phyloP scores from a whole-genome alignment of 1,140 invertebrate species.

The Diabrotica undecimpunctata region DNA sequence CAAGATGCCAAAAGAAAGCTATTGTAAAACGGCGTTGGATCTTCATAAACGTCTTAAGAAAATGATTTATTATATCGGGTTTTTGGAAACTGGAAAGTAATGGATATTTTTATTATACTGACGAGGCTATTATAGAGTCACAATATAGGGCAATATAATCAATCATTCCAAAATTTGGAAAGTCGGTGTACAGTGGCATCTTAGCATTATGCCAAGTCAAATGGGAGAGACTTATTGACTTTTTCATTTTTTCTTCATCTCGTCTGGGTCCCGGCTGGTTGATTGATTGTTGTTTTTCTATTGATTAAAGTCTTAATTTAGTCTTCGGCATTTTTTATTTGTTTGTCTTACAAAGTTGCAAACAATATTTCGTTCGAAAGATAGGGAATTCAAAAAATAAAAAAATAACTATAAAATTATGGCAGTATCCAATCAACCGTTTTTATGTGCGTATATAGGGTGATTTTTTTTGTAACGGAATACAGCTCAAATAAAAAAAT shows the following conservation, averaged over 20 bases:
- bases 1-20: constrained; percentile 18
- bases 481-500: no score
- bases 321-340: no score
- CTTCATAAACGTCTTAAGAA: constrained; percentile 37
- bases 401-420: no score
- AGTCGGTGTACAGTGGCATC: constrained; percentile 4
- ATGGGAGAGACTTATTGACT: constrained; percentile 11
- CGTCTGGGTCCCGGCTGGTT: background rate
- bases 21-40: constrained; percentile 22
- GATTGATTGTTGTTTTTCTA: constrained; percentile 1
- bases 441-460: no score
- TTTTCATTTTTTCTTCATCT: background rate
- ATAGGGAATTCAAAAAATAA: no score
- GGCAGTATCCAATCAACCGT: no score
- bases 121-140: constrained; percentile 36
- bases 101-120: constrained; percentile 38
- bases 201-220: constrained; percentile 9
- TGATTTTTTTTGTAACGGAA: no score
- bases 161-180: constrained; percentile 17
- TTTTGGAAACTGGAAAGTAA: constrained; percentile 35
- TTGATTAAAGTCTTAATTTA: no score
- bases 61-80: constrained; percentile 36
- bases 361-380: no score
- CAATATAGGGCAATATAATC: constrained; percentile 28
- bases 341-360: no score